phyloP scores from a whole-genome alignment of 2,113 vertebrate species.

The Craseonycteris thonglongyai region DNA sequence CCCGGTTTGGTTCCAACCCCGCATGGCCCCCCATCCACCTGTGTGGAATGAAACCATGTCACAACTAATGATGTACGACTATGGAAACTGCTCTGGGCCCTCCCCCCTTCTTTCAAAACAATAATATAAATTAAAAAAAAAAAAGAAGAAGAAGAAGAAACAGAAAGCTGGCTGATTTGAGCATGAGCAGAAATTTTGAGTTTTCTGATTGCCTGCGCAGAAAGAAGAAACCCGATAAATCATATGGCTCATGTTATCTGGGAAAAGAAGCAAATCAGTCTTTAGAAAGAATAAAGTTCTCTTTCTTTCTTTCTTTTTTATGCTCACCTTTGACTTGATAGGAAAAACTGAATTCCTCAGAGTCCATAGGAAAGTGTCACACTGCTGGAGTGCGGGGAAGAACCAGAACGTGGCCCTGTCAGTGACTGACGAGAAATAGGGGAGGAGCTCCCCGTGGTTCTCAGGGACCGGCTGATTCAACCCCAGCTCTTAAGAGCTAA shows the following conservation, averaged over 20 bases:
- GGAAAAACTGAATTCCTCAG: neutral
- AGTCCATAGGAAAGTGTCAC: neutral
- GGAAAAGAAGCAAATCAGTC: neutral
- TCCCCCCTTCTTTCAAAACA: too few relatives aligned
- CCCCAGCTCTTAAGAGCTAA: neutral
- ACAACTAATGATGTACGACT: too few relatives aligned
- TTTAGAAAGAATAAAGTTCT: neutral
- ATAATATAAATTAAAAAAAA: too few relatives aligned
- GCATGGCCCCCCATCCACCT: too few relatives aligned
- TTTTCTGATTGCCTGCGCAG: neutral
- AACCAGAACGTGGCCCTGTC: neutral
- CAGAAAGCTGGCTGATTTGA: neutral
- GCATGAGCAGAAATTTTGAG: neutral
- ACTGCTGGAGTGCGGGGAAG: neutral
- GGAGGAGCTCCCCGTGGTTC: neutral
- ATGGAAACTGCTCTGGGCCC: too few relatives aligned
- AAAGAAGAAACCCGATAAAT: neutral
- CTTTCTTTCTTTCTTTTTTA: too few relatives aligned
- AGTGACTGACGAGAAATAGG: neutral
- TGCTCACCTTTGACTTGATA: neutral
- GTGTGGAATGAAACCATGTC: too few relatives aligned
- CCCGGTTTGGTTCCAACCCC: too few relatives aligned
- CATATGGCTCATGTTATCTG: neutral
- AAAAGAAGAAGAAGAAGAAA: too few relatives aligned
- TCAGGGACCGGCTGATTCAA: neutral